Evolutionary conservation across 2,113 vertebrate genomes (phyloP).

Genomic region (Gavialis gangeticus): DNA sequence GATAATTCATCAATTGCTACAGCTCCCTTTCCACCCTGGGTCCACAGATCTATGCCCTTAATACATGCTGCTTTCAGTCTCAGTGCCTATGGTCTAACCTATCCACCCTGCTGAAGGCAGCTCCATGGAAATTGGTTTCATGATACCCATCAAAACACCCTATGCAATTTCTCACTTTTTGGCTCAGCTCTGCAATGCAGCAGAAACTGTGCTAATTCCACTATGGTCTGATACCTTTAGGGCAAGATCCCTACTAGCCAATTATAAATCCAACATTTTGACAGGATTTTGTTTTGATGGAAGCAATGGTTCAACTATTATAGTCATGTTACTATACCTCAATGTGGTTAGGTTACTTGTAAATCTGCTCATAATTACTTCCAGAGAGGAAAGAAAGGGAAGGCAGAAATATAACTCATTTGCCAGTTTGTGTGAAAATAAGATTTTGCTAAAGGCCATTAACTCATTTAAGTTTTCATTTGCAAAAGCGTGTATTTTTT

Average conservation of each 20-base stretch:
- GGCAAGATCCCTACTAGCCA: background rate
- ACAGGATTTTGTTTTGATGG: background rate
- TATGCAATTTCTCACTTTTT: background rate
- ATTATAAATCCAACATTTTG: background rate
- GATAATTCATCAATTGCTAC: background rate
- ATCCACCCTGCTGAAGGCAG: background rate
- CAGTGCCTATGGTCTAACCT: background rate
- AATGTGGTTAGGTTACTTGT: conserved; percentile 38
- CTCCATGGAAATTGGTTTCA: background rate
- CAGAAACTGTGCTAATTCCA: background rate
- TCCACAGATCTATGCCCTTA: background rate
- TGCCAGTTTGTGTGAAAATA: conserved; percentile 33
- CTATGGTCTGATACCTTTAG: background rate
- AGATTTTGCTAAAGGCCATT: conserved; percentile 22
- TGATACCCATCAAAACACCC: background rate
- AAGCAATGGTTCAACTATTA: background rate
- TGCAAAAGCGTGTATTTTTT: background rate
- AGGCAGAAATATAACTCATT: conserved; percentile 63
- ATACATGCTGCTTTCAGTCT: background rate
- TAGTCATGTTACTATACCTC: conserved; percentile 17
- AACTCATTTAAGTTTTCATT: background rate
- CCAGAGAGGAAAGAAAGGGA: conserved; percentile 67
- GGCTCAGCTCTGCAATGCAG: background rate
- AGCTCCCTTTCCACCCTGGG: background rate
- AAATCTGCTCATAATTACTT: conserved; percentile 59